Evolutionary conservation across 1,140 invertebrate species (phyloP), one percentile per base, ranked within the genome.

Genomic region (Luehdorfia chinensis): DNA sequence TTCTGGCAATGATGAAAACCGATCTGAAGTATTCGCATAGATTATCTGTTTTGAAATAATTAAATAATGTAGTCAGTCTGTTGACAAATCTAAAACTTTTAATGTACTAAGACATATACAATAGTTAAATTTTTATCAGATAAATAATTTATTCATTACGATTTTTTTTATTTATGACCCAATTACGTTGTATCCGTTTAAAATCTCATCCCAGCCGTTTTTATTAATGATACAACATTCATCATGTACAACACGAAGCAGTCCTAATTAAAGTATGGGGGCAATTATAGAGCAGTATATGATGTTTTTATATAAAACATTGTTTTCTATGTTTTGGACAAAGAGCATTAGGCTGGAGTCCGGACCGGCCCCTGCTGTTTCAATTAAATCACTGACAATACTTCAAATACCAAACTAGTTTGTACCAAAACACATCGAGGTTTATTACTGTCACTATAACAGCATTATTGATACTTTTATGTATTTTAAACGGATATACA

Each of bases 361-460:
- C 58, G 55, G 45, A 34, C 55, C 16, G 67, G 49, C 72, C 60
- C 81, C 78, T 52, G 78, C 81, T 85, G 81, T 85, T 85, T 83
- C 78, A 83, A 85, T 85, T 85, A 83, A 75, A 76, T 72, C 73
- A 66, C 75, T 79, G 71, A 83, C 75, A 83, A 75, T 81, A 84
- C 72, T 71, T 78, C 55, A 63, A 75, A 81, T 76, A 61, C 64
- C 64, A 63, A 71, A 66, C 66, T 64, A 65, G 56, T 61, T 55
- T 34, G 47, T 55, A 75, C 71, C 66, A 76, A 75, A 75, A 78
- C 63, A 76, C 63, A 63, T 56, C 63, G 19, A 48, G 50, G 54
- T 48, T n/a, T 44, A 28, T 65, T 55, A 46, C 49, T 51, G 49
- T 66, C 41, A 31, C 27, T n/a, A n/a, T n/a, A n/a, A n/a, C n/a